Conservation (phyloP, 2,113 vertebrate genomes). For the Euleptes europaea region DNA sequence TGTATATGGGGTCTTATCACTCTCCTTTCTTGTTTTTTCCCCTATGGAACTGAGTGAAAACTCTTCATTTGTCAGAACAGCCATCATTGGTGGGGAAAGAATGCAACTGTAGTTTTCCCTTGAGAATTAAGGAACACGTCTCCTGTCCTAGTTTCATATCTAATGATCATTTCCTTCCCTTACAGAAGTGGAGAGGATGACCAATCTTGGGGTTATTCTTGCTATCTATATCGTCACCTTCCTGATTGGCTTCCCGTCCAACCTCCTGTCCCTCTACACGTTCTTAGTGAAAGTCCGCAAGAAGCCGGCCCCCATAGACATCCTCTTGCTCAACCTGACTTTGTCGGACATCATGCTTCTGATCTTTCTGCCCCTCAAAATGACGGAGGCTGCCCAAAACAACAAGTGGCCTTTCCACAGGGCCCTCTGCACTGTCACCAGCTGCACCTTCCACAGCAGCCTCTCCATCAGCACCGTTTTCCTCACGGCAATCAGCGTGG, state of each 20-base stretch:
- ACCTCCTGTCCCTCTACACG: conserved; percentile 82
- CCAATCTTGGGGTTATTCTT: conserved; percentile 70
- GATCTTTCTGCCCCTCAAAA: conserved; percentile 87
- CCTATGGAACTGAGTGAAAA: background rate
- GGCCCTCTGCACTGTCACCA: conserved; percentile 77
- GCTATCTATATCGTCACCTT: conserved; percentile 82
- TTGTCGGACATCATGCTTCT: conserved; percentile 86
- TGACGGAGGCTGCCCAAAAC: conserved; percentile 75
- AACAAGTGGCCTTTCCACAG: conserved; percentile 73
- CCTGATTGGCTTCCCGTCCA: conserved; percentile 82
- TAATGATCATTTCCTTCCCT: no score
- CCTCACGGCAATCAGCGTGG: conserved; percentile 85
- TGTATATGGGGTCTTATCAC: background rate
- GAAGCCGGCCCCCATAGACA: conserved; percentile 76
- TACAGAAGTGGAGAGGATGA: no score
- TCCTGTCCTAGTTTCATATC: no score
- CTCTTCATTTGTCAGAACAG: background rate
- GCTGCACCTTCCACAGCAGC: conserved; percentile 87
- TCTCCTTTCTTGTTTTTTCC: no score
- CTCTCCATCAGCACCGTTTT: conserved; percentile 90
- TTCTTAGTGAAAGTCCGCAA: conserved; percentile 78
- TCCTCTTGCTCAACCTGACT: no score
- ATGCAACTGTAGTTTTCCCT: background rate
- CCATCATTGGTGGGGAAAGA: no score
- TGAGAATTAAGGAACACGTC: background rate